Evolutionary conservation across 2,888 invertebrate species (phyloP).

Genomic region (Hypena proboscidalis): DNA sequence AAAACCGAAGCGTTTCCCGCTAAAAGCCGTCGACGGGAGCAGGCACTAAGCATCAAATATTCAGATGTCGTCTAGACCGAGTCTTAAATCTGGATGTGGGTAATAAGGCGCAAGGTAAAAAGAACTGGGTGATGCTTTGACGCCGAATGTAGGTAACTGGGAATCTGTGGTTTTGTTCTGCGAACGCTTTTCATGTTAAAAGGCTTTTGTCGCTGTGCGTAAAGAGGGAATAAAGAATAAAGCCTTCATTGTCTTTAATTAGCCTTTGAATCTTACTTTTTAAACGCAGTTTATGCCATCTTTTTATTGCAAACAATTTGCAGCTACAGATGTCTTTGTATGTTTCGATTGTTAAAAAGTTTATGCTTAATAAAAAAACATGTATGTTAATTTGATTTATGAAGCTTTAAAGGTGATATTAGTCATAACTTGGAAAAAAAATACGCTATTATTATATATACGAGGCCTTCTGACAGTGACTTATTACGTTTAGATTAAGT

Average conservation of each 20-base stretch:
- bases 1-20: slow-evolving; percentile 36
- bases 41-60: slow-evolving; percentile 62
- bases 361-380: no score
- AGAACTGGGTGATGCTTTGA: slow-evolving; percentile 58
- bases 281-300: no score
- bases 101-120: slow-evolving; percentile 58
- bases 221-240: neutral
- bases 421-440: no score
- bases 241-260: neutral
- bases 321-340: no score
- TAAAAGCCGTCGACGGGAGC: slow-evolving; percentile 57
- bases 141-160: slow-evolving; percentile 61
- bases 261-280: neutral
- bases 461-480: no score
- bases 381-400: no score
- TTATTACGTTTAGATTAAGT: no score
- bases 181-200: slow-evolving; percentile 6
- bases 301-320: no score
- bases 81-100: slow-evolving; percentile 53
- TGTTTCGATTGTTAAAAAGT: no score
- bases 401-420: no score
- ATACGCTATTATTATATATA: no score
- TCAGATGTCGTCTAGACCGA: slow-evolving; percentile 54
- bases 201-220: slow-evolving; percentile 4
- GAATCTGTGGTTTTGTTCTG: slow-evolving; percentile 19